Evolutionary conservation across 2,888 invertebrate species (phyloP).

Genomic region (Cheilosia scutellata): DNA sequence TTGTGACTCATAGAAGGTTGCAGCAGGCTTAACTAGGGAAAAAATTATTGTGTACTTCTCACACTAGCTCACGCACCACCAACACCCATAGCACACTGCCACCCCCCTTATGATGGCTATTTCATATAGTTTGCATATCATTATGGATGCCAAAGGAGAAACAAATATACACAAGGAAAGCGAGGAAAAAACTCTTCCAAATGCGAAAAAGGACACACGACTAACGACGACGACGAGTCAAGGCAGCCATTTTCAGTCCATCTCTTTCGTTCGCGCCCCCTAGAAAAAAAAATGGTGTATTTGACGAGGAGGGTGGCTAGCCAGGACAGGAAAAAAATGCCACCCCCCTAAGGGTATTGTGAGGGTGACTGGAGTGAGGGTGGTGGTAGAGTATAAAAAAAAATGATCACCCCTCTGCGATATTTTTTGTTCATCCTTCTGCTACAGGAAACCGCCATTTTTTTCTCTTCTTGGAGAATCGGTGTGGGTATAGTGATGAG

Average conservation of each 20-base stretch:
- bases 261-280: conserved; percentile 64
- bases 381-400: conserved; percentile 36
- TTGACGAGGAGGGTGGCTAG: conserved; percentile 33
- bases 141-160: conserved; percentile 76
- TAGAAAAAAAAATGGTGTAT: conserved; percentile 59
- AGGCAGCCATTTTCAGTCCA: conserved; percentile 74
- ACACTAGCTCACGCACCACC: conserved; percentile 53
- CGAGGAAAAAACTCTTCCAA: conserved; percentile 43
- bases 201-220: conserved; percentile 63
- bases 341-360: conserved; percentile 50
- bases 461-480: conserved; percentile 67
- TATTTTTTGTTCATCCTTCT: conserved; percentile 59
- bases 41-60: conserved; percentile 51
- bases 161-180: conserved; percentile 61
- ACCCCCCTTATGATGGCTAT: conserved; percentile 62
- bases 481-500: conserved; percentile 55
- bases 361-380: conserved; percentile 10
- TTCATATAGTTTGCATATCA: conserved; percentile 76
- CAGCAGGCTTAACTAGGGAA: conserved; percentile 40
- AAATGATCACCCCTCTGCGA: conserved; percentile 60
- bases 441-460: conserved; percentile 79
- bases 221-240: conserved; percentile 27
- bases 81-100: conserved; percentile 28
- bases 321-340: conserved; percentile 42
- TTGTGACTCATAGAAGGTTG: conserved; percentile 42